phyloP scores from a whole-genome alignment of 1,140 invertebrate species.

The Dreissena polymorpha region DNA sequence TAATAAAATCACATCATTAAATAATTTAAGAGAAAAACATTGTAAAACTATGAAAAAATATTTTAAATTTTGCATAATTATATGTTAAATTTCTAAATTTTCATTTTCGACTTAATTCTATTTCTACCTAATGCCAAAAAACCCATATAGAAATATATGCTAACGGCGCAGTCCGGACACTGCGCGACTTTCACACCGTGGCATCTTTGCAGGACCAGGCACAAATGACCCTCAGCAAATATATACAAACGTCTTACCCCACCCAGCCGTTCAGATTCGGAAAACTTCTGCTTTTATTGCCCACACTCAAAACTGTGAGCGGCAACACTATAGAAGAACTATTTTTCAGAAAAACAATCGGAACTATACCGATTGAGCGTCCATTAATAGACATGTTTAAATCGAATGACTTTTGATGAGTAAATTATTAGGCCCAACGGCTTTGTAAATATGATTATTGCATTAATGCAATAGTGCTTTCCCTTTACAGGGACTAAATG shows the following conservation, averaged over 20 bases:
- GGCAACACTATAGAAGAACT: constrained; percentile 91
- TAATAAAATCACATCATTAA: no score
- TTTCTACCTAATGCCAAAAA: no score
- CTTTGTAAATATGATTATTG: background rate
- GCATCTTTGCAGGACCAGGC: constrained; percentile 91
- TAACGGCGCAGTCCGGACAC: constrained; percentile 75
- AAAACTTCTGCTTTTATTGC: constrained; percentile 89
- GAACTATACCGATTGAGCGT: constrained; percentile 91
- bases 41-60: no score
- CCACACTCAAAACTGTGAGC: constrained; percentile 86
- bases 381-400: constrained; percentile 95
- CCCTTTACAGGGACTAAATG: background rate
- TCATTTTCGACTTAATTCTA: no score
- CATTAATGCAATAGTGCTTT: background rate
- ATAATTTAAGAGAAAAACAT: no score
- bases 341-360: constrained; percentile 95
- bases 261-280: constrained; percentile 89
- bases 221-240: constrained; percentile 88
- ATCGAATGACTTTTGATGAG: constrained; percentile 74
- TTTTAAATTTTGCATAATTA: no score
- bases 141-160: no score
- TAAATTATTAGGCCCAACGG: background rate
- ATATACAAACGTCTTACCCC: constrained; percentile 86
- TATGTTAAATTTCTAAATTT: no score
- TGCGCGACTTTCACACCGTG: constrained; percentile 87